Evolutionary conservation across 2,888 invertebrate species (phyloP), one percentile per base, ranked within the genome.

Genomic region (Pandemis cinnamomeana): DNA sequence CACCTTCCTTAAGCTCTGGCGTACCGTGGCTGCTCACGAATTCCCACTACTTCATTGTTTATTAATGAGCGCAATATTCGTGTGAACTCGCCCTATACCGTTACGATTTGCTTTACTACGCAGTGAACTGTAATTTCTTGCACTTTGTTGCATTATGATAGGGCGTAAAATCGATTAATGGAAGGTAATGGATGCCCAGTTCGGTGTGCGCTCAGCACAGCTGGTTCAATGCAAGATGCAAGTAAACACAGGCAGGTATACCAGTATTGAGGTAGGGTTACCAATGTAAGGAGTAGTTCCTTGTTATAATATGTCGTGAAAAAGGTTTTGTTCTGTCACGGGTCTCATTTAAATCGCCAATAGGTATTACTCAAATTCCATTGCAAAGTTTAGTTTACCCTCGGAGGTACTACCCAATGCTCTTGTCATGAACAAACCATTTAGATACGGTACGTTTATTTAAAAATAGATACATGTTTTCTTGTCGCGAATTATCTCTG

Each of bases 41-140:
- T 87, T 90, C 87, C 83, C 89, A 88, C 86, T 82, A 77, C 80
- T 84, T 84, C 86, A 88, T 87, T 86, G 84, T 86, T 84, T 86
- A 85, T 84, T 84, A 84, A 83, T 71, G 71, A 74, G 74, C 46
- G 67, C 67, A 71, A 74, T 74, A 74, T 74, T 74, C 74, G 74
- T 74, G 74, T 74, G 84, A 84, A 85, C 77, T 74, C 69, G 75
- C 77, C 75, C 77, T 77, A 77, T 76, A 72, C 70, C 71, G 78
- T 77, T 77, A 75, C 71, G 67, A 58, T 58, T 58, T 58, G 69
- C 67, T 73, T 73, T 70, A 69, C 64, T 69, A 66, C 68, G 55
- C 67, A 64, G 67, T 15, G 67, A 73, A 70, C 69, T 36, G 73
- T 73, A 66, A 72, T 68, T 64, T 64, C 72, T 69, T 64, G 68